Conservation (phyloP, 2,113 vertebrate species). For the Phrynosoma blainvillii region DNA sequence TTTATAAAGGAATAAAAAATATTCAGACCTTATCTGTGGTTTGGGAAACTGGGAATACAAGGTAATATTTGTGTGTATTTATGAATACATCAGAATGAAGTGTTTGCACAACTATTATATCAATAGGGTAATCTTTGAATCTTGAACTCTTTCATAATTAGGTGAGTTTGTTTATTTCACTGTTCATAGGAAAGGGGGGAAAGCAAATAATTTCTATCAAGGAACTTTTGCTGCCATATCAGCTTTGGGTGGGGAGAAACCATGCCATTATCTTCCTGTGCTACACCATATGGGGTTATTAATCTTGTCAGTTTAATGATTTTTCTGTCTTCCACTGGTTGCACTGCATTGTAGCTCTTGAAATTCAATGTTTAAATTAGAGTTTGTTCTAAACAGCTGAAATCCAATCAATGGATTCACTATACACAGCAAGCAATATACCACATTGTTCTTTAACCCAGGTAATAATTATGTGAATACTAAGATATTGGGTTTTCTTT, state of each 20-base stretch:
- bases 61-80: background rate
- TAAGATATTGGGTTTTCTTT: background rate
- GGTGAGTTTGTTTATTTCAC: background rate
- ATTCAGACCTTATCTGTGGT: background rate
- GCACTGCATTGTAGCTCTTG: background rate
- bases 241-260: background rate
- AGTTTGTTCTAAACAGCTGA: slow-evolving; percentile 14
- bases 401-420: background rate
- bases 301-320: background rate
- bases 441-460: background rate
- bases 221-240: background rate
- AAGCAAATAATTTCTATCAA: background rate
- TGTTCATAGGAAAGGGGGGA: slow-evolving; percentile 1
- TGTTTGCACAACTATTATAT: background rate
- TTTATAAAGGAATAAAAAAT: background rate
- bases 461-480: slow-evolving; percentile 30
- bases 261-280: slow-evolving; percentile 2
- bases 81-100: background rate
- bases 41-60: background rate
- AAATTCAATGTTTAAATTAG: slow-evolving; percentile 37
- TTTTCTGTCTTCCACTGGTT: slow-evolving; percentile 17
- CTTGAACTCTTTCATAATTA: slow-evolving; percentile 1
- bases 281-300: background rate
- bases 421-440: background rate
- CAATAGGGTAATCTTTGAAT: background rate